Evolutionary conservation across 2,888 invertebrate species (phyloP).

Genomic region (Theretra japonica): DNA sequence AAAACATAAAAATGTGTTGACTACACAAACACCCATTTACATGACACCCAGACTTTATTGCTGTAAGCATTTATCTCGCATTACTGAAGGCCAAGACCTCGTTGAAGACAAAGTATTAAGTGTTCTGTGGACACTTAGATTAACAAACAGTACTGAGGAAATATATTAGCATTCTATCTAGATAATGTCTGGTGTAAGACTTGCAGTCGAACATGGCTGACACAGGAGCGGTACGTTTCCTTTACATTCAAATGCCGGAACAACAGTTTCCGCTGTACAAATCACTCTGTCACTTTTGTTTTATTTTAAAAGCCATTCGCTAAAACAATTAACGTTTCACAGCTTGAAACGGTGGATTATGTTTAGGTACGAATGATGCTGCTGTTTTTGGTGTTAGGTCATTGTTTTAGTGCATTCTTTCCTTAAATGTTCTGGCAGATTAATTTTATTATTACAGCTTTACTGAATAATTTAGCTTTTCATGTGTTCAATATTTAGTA

Average conservation of each 20-base stretch:
- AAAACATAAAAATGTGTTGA: neutral
- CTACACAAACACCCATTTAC: neutral
- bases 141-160: constrained; percentile 45
- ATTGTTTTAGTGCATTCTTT: neutral
- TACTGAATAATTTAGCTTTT: too few species aligned
- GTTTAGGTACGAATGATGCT: constrained; percentile 13
- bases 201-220: constrained; percentile 58
- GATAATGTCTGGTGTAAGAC: constrained; percentile 57
- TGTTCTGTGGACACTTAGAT: constrained; percentile 7
- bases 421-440: neutral
- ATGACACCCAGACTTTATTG: neutral
- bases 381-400: neutral
- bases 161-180: constrained; percentile 65
- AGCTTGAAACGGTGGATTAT: constrained; percentile 33
- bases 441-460: too few species aligned
- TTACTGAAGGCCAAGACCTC: constrained; percentile 14
- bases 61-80: constrained; percentile 2
- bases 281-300: constrained; percentile 64
- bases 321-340: constrained; percentile 28
- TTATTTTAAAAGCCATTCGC: constrained; percentile 44
- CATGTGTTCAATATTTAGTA: too few species aligned
- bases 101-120: constrained; percentile 16
- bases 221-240: constrained; percentile 59
- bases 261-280: constrained; percentile 64
- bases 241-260: constrained; percentile 64